Evolutionary conservation across 2,797 vertebrate genomes (phyloP).

Genomic region (Chrosomus eos): DNA sequence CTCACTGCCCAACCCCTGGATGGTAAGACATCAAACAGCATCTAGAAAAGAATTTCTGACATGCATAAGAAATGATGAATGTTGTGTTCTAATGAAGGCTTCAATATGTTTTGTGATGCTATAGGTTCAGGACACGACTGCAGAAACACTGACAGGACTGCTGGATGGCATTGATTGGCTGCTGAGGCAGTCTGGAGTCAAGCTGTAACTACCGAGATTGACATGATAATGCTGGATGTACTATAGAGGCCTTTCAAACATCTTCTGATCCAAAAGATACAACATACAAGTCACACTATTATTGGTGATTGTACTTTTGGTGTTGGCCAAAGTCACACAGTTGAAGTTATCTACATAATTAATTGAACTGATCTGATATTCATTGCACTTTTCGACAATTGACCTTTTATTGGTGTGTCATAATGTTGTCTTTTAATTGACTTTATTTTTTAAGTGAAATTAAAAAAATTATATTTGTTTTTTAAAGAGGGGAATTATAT

Average conservation of each 20-base stretch:
- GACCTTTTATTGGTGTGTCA: neutral
- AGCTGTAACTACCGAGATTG: slow-evolving; percentile 54
- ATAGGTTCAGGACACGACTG: slow-evolving; percentile 88
- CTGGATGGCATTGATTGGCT: slow-evolving; percentile 89
- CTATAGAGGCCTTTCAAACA: neutral
- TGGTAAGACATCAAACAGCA: slow-evolving; percentile 77
- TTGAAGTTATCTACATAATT: neutral
- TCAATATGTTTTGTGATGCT: slow-evolving; percentile 52
- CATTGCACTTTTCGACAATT: neutral
- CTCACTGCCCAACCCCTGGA: slow-evolving; percentile 85
- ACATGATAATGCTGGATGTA: neutral
- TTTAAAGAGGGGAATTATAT: neutral
- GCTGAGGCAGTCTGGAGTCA: slow-evolving; percentile 81
- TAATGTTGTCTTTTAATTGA: neutral
- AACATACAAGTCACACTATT: neutral
- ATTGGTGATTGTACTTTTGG: neutral
- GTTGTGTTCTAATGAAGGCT: slow-evolving; percentile 6
- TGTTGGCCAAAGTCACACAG: neutral
- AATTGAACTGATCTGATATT: neutral
- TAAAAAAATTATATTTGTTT: neutral
- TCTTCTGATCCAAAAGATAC: neutral
- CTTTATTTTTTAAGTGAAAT: neutral
- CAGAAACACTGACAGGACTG: slow-evolving; percentile 85
- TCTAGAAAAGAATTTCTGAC: neutral
- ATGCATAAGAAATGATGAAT: neutral